phyloP scores from a whole-genome alignment of 2,888 invertebrate genomes.

The Saturnia pavonia region DNA sequence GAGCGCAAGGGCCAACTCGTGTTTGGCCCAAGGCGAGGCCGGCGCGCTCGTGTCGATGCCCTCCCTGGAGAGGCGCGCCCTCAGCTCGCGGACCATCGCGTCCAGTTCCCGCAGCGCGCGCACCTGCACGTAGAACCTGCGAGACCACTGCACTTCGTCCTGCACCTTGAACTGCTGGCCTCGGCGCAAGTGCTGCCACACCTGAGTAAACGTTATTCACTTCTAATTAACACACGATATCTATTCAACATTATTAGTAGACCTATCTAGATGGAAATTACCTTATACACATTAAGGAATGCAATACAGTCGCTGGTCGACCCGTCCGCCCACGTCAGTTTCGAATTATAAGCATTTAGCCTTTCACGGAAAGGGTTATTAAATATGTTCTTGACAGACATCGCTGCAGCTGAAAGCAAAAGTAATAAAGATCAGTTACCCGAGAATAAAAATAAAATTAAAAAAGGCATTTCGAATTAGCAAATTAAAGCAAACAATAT shows the following conservation, averaged over 20 bases:
- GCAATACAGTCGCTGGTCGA: slow-evolving; percentile 93
- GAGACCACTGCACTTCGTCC: slow-evolving; percentile 85
- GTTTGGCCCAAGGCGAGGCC: slow-evolving; percentile 58
- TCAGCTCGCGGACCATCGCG: slow-evolving; percentile 87
- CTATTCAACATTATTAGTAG: no score
- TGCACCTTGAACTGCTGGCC: slow-evolving; percentile 37
- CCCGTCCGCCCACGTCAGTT: slow-evolving; percentile 90
- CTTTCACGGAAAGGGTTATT: slow-evolving; percentile 86
- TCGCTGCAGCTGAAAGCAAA: slow-evolving; percentile 85
- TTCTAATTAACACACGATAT: not conserved
- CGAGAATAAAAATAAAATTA: not conserved
- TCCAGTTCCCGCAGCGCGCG: slow-evolving; percentile 88
- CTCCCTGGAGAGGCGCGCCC: slow-evolving; percentile 79
- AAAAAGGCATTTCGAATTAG: not conserved
- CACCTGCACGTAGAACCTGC: slow-evolving; percentile 85
- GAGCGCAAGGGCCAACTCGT: slow-evolving; percentile 56
- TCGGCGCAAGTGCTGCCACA: slow-evolving; percentile 84
- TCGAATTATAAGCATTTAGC: slow-evolving; percentile 87
- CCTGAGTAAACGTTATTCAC: slow-evolving; percentile 60
- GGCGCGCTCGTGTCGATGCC: slow-evolving; percentile 81
- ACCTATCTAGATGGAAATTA: slow-evolving; percentile 48
- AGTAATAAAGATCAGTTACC: not conserved
- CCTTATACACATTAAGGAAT: slow-evolving; percentile 89
- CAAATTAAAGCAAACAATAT: not conserved
- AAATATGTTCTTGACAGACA: slow-evolving; percentile 91